Evolutionary conservation across 2,113 vertebrate genomes (phyloP).

Genomic region (Rhineura floridana): DNA sequence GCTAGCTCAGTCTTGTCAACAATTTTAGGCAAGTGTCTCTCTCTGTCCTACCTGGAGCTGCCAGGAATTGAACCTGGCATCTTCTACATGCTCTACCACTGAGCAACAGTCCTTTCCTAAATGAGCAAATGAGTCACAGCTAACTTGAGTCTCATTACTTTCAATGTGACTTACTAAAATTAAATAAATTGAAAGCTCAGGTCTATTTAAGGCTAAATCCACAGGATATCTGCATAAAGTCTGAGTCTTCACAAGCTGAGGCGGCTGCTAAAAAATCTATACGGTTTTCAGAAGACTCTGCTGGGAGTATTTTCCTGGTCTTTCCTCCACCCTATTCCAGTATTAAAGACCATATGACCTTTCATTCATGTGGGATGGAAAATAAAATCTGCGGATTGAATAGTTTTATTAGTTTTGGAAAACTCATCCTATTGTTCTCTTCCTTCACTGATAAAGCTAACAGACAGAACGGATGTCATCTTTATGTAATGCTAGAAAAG

Average conservation of each 20-base stretch:
- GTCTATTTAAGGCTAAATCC: constrained; percentile 7
- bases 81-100: too few relatives aligned
- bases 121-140: not conserved
- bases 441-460: constrained; percentile 63
- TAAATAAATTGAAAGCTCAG: not conserved
- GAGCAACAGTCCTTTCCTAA: too few relatives aligned
- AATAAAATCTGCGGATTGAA: constrained; percentile 52
- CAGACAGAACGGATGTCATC: constrained; percentile 65
- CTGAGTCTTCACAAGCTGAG: constrained; percentile 39
- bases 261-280: constrained; percentile 50
- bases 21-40: too few relatives aligned
- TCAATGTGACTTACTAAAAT: not conserved
- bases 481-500: constrained; percentile 55
- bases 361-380: constrained; percentile 60
- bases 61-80: too few relatives aligned
- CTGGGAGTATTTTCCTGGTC: constrained; percentile 36
- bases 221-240: constrained; percentile 62
- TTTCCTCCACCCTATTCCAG: constrained; percentile 30
- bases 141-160: not conserved
- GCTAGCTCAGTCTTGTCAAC: too few relatives aligned
- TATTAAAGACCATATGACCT: constrained; percentile 43
- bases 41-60: too few relatives aligned
- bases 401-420: constrained; percentile 65
- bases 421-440: constrained; percentile 62
- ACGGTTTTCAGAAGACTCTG: constrained; percentile 56